Base-by-base conservation (phyloP, 2,797 vertebrate genomes). In the Erethizon dorsatum region DNA sequence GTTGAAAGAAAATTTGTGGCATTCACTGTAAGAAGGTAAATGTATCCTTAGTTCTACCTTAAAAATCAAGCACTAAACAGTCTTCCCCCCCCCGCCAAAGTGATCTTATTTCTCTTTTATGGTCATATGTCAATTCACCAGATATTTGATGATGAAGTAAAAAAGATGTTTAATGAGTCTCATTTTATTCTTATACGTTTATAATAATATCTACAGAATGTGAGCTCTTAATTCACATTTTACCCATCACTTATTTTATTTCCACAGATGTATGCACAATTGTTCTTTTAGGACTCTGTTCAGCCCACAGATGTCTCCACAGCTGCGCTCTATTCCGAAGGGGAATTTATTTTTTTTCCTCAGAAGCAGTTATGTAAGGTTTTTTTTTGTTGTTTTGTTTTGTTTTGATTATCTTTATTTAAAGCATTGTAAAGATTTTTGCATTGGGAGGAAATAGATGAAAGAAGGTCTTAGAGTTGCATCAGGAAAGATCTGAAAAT, bases 271-370 rank as follows among this genome's bases (percentile, higher is more conserved):
- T 92, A 95, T 65, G 79, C 11, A 2, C 97, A 96, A 96, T 97
- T 97, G 94, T 97, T 97, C 90, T 97, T 97, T 95, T 95, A 97
- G 97, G 94, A 88, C 91, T 96, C 83, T 94, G 90, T 45, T 97
- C 95, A 97, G 92, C 22, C 96, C 95, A 97, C 98, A 97, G 96
- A 97, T 98, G 97, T 97, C 95, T 96, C 88, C 82, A 95, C 97
- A 98, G 97, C 95, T 98, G 97, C 87, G 95, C 87, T 93, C 77
- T 95, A 45, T 91, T 97, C 92, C 86, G 82, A 97, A 56, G n/a
- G 87, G 95, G 71, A 37, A 24, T 88, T 90, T n/a, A n/a, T 90
- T 80, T 91, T 92, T 89, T 84, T 33, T 0, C 63, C 26, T 54
- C 93, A 57, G 75, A 96, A 95, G 86, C 94, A 95, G 75, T 90